Percentiles rank a stretch among this genome's conserved stretches.
phyloP scores from a whole-genome alignment of 1,140 invertebrate genomes.

The Drosophila equinoxialis region DNA sequence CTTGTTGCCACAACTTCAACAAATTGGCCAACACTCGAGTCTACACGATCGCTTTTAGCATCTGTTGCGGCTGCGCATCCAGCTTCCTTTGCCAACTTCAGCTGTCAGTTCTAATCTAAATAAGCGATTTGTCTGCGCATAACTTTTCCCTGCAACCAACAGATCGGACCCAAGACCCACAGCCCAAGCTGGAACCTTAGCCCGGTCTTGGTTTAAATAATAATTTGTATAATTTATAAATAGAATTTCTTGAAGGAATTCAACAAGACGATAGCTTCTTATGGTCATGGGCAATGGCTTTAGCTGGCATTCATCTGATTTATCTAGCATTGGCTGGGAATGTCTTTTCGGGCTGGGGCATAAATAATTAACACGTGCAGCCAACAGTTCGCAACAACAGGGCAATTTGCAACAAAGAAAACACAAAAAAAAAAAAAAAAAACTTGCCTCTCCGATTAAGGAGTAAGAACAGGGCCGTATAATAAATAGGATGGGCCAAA shows the following conservation, averaged over 20 bases:
- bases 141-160: slow-evolving; percentile 50
- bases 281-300: slow-evolving; percentile 29
- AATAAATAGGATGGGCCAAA: background rate
- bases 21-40: slow-evolving; percentile 40
- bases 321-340: slow-evolving; percentile 34
- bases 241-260: slow-evolving; percentile 57
- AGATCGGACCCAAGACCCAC: slow-evolving; percentile 22
- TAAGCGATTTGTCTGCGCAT: slow-evolving; percentile 74
- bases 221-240: slow-evolving; percentile 79
- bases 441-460: background rate
- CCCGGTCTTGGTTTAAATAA: slow-evolving; percentile 56
- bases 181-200: background rate
- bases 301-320: slow-evolving; percentile 29
- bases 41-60: background rate
- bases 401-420: background rate
- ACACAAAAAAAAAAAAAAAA: background rate
- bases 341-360: slow-evolving; percentile 29
- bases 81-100: slow-evolving; percentile 2
- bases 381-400: slow-evolving; percentile 24
- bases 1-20: slow-evolving; percentile 42
- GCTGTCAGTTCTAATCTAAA: slow-evolving; percentile 74
- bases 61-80: slow-evolving; percentile 41
- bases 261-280: slow-evolving; percentile 48
- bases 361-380: slow-evolving; percentile 78
- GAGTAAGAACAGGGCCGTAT: background rate